These are phyloP conservation scores for Pectinophora gossypiella DNA, from an alignment of 1,140 invertebrate species.

Conservation along the genomic window DNA sequence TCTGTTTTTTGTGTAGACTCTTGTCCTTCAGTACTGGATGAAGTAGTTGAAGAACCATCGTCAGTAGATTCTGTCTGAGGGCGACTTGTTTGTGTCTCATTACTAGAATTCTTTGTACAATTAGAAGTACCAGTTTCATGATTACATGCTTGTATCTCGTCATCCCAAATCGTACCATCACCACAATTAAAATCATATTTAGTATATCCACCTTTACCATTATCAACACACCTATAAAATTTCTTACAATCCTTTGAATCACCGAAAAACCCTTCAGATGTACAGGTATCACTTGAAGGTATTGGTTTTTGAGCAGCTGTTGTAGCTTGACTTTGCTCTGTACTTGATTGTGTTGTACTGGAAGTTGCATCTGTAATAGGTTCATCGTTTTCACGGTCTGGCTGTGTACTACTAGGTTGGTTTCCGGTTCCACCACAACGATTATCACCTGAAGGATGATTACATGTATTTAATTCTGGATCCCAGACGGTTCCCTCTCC, in stretches of 20 bases:
- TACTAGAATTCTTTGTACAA: constrained; percentile 16
- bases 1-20: constrained; percentile 25
- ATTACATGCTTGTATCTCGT: constrained; percentile 77
- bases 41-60: neutral
- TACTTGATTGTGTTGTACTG: constrained; percentile 24
- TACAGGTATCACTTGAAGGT: constrained; percentile 50
- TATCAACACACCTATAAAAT: constrained; percentile 81
- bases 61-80: neutral
- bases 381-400: neutral
- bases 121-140: constrained; percentile 27
- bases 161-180: constrained; percentile 81
- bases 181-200: constrained; percentile 80
- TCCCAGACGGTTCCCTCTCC: constrained; percentile 82
- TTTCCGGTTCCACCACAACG: constrained; percentile 13
- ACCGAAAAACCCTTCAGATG: constrained; percentile 75
- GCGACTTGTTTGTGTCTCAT: constrained; percentile 12
- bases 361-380: neutral
- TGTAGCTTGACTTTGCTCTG: neutral
- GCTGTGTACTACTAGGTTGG: neutral
- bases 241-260: constrained; percentile 78
- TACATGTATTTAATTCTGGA: constrained; percentile 76
- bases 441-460: constrained; percentile 43
- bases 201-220: constrained; percentile 74
- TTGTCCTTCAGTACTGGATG: constrained; percentile 10
- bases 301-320: neutral